Evolutionary conservation across 2,797 vertebrate species (phyloP), one percentile per base, ranked within the genome.

Genomic region (Arctocebus calabarensis): DNA sequence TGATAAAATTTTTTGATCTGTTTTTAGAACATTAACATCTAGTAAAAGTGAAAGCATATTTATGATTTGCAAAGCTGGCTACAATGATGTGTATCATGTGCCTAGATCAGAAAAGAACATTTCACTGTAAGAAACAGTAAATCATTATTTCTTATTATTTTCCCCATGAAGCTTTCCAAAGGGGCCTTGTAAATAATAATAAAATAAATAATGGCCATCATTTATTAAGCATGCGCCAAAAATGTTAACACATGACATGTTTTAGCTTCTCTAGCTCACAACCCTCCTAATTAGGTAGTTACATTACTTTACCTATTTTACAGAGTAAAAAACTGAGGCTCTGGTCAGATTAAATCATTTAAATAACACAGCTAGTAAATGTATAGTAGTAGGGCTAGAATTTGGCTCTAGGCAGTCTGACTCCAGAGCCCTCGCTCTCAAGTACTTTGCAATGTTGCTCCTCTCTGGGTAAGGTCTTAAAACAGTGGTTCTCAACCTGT

Each of bases 391-490:
- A n/a, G 27, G 52, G 25, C 45, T 55, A 61, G 78, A 95, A 92
- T 94, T 61, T 91, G 77, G 93, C 34, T 37, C 23, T 55, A 84
- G 12, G 43, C n/a, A 91, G 55, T 55, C 48, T 94, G 82, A 94
- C 52, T 78, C 68, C 32, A 94, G 48, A 23, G 22, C 16, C 22
- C 7, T 87, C 29, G 82, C 78, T 92, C 66, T 82, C 40, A 96
- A 82, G 23, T 66, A 89, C 45, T 85, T 92, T 78, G 40, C 73
- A 78, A 70, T 84, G 84, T 19, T 78, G 55, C 52, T 37, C 92
- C 59, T 94, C 84, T 93, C 94, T 79, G n/a, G 91, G 73, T 70
- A 78, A 92, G 32, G 43, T 55, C 61, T 94, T 92, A 89, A 96
- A 96, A 87, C 12, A 48, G 48, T 13, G 13, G 48, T 48, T 48